These are phyloP conservation scores for Psephotus haematonotus DNA, from an alignment of 2,113 vertebrate species.

Conservation along the genomic window DNA sequence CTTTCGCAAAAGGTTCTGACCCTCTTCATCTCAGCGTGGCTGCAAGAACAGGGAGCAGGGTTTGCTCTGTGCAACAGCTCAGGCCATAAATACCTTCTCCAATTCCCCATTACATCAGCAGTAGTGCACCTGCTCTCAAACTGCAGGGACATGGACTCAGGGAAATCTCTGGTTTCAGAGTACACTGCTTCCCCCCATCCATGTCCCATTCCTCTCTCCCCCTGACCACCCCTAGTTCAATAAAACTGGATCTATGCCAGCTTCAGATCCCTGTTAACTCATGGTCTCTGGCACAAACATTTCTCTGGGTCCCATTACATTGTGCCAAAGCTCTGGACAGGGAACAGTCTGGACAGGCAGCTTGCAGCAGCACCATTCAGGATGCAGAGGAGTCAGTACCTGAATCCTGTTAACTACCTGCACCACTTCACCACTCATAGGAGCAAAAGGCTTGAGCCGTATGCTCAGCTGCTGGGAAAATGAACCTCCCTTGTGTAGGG, in stretches of 20 bases:
- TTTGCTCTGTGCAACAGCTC: not conserved
- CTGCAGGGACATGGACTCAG: not conserved
- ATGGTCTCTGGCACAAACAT: not conserved
- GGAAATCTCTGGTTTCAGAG: conserved; percentile 36
- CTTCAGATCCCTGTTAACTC: not conserved
- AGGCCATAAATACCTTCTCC: conserved; percentile 18
- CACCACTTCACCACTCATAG: not conserved
- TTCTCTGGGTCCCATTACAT: not conserved
- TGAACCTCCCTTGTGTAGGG: not conserved
- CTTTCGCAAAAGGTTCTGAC: not conserved
- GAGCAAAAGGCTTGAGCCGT: not conserved
- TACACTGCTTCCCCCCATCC: not conserved
- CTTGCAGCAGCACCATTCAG: not conserved
- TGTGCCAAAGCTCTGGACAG: not conserved
- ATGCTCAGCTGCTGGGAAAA: not conserved
- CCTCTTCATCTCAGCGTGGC: not conserved
- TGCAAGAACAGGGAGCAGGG: not conserved
- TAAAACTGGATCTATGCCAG: not conserved
- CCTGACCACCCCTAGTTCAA: not conserved
- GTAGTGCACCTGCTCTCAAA: conserved; percentile 13
- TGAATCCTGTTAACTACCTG: not conserved
- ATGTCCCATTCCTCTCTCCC: not conserved
- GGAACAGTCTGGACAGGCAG: not conserved
- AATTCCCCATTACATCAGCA: conserved; percentile 16
- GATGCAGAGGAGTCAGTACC: not conserved